A percentile compares a stretch with the other conserved stretches of the same genome.
phyloP scores from a whole-genome alignment of 2,888 invertebrate species.

The Desoria tigrina region DNA sequence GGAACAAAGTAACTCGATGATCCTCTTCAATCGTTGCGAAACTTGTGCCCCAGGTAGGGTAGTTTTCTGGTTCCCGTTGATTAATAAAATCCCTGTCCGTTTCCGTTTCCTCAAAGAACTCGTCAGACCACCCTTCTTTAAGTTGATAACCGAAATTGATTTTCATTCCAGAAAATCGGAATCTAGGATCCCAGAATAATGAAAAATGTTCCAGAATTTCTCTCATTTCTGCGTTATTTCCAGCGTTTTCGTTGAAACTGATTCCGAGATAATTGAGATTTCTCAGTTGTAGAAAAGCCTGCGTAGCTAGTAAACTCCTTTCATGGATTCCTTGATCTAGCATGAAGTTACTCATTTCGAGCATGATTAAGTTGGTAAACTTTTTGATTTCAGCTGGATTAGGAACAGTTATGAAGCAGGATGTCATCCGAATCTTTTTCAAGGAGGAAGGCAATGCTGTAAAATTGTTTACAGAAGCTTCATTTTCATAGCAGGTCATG shows the following conservation, averaged over 20 bases:
- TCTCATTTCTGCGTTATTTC: constrained; percentile 18
- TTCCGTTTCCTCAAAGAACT: constrained; percentile 25
- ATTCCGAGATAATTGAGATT: constrained; percentile 24
- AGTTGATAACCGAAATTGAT: constrained; percentile 25
- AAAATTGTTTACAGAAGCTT: constrained; percentile 26
- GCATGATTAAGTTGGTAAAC: constrained; percentile 31
- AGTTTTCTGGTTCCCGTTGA: constrained; percentile 31
- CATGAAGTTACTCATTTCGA: constrained; percentile 27
- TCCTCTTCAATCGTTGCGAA: constrained; percentile 31
- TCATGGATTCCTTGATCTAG: constrained; percentile 15
- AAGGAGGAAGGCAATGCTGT: constrained; percentile 23
- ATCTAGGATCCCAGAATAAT: constrained; percentile 6
- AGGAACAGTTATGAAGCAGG: constrained; percentile 20
- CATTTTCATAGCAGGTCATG: constrained; percentile 19
- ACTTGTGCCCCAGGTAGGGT: constrained; percentile 13
- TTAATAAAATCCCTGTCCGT: constrained; percentile 30
- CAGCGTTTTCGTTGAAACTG: constrained; percentile 22
- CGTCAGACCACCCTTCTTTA: constrained; percentile 30
- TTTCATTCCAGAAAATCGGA: constrained; percentile 11
- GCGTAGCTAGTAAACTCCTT: constrained; percentile 12
- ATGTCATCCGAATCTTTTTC: constrained; percentile 25
- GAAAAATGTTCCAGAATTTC: constrained; percentile 17
- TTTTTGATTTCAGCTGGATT: constrained; percentile 18
- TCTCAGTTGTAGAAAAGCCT: constrained; percentile 19
- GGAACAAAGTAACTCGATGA: constrained; percentile 31